Conservation (phyloP, 2,888 invertebrate genomes). For the Megastigmus dorsalis region DNA sequence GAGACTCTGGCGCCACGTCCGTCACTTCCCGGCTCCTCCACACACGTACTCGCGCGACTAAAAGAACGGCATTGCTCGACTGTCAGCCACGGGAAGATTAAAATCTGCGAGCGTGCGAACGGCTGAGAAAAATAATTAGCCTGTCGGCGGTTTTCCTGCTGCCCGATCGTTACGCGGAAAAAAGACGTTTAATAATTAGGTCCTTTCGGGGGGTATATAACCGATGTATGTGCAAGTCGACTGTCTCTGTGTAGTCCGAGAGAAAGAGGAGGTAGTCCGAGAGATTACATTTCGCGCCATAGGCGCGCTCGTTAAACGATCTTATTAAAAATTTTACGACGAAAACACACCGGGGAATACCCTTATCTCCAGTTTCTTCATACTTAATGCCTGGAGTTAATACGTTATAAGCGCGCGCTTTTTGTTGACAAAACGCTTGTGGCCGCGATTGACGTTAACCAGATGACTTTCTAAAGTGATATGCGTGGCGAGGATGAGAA, state of each 20-base stretch:
- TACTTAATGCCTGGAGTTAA: no score
- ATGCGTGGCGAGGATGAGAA: not conserved
- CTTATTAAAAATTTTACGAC: constrained; percentile 30
- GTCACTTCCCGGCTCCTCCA: no score
- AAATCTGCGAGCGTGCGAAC: constrained; percentile 5
- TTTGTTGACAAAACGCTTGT: not conserved
- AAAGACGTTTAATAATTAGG: constrained; percentile 20
- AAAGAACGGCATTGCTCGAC: not conserved
- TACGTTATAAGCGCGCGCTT: not conserved
- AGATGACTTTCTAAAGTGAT: constrained; percentile 28
- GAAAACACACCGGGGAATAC: no score
- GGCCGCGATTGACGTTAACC: constrained; percentile 21
- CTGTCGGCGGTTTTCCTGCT: not conserved
- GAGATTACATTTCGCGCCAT: constrained; percentile 60
- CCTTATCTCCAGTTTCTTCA: no score
- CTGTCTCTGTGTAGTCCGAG: not conserved
- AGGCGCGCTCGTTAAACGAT: constrained; percentile 54
- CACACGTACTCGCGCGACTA: not conserved
- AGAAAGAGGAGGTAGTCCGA: not conserved
- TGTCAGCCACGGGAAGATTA: not conserved
- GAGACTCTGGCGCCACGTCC: no score
- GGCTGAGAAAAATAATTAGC: constrained; percentile 10
- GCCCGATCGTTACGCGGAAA: not conserved
- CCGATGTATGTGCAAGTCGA: no score
- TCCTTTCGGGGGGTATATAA: not conserved